Base-by-base conservation (phyloP, 1,140 invertebrate species). In the Halyomorpha halys region DNA sequence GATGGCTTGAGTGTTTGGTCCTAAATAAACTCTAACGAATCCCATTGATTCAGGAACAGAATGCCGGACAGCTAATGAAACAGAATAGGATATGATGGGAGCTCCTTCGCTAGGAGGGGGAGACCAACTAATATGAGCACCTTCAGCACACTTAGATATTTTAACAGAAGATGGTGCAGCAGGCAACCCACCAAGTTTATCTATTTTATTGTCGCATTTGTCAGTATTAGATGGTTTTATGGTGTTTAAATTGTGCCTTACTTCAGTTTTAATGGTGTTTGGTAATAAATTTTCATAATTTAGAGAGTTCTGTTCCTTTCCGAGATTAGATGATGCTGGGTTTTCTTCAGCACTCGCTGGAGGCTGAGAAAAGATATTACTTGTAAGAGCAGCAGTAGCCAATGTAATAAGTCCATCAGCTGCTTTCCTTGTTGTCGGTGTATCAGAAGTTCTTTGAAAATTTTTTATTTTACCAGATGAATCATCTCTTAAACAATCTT, bases 91-190 rank as follows among this genome's bases (percentile, higher is more conserved):
- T 18, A 90, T 83, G 65, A 98, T 98, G 68, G 90, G 86, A 25
- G 94, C 95, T 61, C 90, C 85, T 66, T 91, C 89, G 67, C 87
- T 89, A 39, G 90, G 86, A 18, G 97, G 97, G 9, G 94, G 92
- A 75, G 98, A 95, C 97, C 97, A 99, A 0, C 93, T 94, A 14
- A 99, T 77, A 73, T 97, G 91, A 44, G 95, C 95, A 51, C 96
- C 96, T 69, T 98, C 94, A 15, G 81, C 74, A 25, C 90, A 89
- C 79, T 98, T 98, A 16, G 90, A 92, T 68, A 99, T 98, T 79
- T 98, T 98, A 68, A 98, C 98, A 45, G 93, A 91, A 21, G 93
- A 97, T 27, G 97, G 97, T 6, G 97, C 94, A 47, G 94, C 95
- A 13, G 97, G 97, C 74, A 90, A 98, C 11, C 94, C 94, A 30